Conservation (phyloP, 1,140 invertebrate genomes). For the Coenobita brevimanus region DNA sequence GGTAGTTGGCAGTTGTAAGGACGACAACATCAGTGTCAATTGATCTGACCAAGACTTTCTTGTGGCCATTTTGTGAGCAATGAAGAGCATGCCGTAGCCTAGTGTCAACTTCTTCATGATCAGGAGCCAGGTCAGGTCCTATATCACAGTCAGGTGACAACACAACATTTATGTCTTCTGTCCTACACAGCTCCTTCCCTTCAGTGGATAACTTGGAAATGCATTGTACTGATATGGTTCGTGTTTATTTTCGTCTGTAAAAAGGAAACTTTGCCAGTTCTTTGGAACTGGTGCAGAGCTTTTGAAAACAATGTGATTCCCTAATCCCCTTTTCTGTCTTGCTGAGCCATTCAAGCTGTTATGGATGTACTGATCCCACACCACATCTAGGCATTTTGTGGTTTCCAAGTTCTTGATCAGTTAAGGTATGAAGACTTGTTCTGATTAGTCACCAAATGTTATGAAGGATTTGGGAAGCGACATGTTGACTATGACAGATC, state of each 20-base stretch:
- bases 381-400: neutral
- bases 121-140: too few relatives aligned
- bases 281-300: too few relatives aligned
- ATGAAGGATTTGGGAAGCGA: neutral
- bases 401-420: too few relatives aligned
- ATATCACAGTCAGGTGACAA: too few relatives aligned
- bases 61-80: too few relatives aligned
- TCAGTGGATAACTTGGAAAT: neutral
- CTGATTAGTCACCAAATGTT: neutral
- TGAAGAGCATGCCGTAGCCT: neutral
- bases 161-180: neutral
- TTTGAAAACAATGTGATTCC: too few relatives aligned
- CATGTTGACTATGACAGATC: too few relatives aligned
- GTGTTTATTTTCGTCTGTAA: neutral
- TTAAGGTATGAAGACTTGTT: neutral
- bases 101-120: neutral
- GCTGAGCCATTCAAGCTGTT: too few relatives aligned
- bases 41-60: too few relatives aligned
- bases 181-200: neutral
- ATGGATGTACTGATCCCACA: neutral
- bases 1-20: too few relatives aligned
- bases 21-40: too few relatives aligned
- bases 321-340: neutral
- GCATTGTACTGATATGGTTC: constrained; percentile 1
- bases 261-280: too few relatives aligned